Evolutionary conservation across 2,113 vertebrate genomes (phyloP).

Genomic region (Dasyprocta punctata): DNA sequence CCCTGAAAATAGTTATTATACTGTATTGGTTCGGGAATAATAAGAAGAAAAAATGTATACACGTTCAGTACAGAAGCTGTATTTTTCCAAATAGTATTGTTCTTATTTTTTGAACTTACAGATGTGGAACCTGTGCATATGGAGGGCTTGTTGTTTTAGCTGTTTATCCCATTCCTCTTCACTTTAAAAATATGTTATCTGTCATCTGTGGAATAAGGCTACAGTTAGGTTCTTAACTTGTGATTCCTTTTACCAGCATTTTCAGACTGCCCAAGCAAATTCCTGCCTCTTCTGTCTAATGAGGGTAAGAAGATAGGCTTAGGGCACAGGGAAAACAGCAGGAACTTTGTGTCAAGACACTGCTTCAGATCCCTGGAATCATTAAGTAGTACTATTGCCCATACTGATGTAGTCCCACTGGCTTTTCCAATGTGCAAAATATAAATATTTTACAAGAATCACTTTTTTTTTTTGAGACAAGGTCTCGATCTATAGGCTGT

Average conservation of each 20-base stretch:
- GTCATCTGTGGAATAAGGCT: not conserved
- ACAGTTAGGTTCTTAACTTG: not conserved
- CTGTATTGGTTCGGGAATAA: not conserved
- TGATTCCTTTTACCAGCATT: slow-evolving; percentile 20
- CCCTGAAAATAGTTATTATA: not conserved
- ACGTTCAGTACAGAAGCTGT: not conserved
- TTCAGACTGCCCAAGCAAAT: slow-evolving; percentile 4
- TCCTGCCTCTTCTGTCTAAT: not conserved
- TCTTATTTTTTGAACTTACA: not conserved
- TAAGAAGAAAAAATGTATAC: no score
- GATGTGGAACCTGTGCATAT: not conserved
- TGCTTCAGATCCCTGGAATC: not conserved
- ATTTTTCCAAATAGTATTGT: not conserved
- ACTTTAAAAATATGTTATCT: not conserved
- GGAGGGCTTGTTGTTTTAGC: not conserved
- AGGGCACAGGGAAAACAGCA: no score
- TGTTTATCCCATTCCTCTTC: not conserved
- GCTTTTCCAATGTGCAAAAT: not conserved
- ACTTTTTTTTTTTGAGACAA: not conserved
- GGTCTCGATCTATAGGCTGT: not conserved
- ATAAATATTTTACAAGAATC: not conserved
- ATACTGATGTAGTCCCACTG: not conserved
- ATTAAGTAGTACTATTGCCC: not conserved
- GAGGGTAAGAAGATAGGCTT: not conserved
- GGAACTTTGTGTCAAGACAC: not conserved